Percentiles rank a stretch among this genome's conserved stretches.
phyloP scores from a whole-genome alignment of 23 tunicate genomes.

The Ascidia mentula region DNA sequence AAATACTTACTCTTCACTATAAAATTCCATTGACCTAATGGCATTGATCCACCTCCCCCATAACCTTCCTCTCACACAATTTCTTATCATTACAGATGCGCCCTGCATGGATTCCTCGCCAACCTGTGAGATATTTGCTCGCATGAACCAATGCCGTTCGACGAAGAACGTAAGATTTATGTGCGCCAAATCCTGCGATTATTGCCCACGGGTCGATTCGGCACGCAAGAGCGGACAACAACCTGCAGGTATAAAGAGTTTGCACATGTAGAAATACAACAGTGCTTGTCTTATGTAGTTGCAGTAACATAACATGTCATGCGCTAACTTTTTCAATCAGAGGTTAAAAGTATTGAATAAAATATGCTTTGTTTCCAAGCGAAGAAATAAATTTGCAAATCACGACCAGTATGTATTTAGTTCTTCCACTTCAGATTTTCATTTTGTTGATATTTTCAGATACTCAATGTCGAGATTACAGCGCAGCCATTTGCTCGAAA shows the following conservation, averaged over 20 bases:
- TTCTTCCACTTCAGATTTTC: no score
- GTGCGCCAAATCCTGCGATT: conserved; percentile 76
- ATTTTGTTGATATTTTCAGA: neutral
- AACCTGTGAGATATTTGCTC: conserved; percentile 17
- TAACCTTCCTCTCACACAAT: neutral
- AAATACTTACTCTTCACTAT: no score
- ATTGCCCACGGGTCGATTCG: conserved; percentile 21
- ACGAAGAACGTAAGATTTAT: conserved; percentile 27
- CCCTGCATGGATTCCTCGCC: conserved; percentile 58
- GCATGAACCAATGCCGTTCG: conserved; percentile 29
- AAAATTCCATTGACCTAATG: no score
- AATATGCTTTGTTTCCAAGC: no score
- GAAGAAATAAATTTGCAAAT: no score
- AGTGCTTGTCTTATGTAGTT: no score
- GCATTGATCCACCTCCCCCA: no score
- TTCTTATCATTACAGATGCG: neutral
- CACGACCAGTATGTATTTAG: no score
- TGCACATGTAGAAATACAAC: no score
- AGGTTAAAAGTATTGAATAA: no score
- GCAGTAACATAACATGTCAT: no score
- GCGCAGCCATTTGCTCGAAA: conserved; percentile 21
- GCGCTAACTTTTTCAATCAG: no score
- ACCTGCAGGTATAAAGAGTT: neutral
- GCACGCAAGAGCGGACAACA: neutral
- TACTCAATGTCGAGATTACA: conserved; percentile 23